Percentiles rank a stretch among this genome's conserved stretches.
Conservation (phyloP, 2,888 invertebrate species). For the Adineta ricciae region DNA sequence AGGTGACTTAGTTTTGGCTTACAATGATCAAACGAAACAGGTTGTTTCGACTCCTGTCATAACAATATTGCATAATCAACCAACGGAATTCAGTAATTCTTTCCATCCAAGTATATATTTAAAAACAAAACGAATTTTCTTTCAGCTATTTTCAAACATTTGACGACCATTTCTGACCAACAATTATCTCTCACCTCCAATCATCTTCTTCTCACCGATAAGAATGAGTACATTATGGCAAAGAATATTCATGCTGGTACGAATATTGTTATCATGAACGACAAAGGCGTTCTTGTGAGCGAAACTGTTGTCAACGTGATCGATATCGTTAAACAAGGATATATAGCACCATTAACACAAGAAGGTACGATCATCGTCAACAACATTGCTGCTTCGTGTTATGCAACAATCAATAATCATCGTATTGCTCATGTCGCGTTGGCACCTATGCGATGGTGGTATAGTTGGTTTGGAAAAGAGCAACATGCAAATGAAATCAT, state of each 20-base stretch:
- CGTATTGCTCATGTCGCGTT: constrained; percentile 28
- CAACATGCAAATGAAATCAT: background rate
- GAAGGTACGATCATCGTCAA: constrained; percentile 29
- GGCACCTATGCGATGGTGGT: constrained; percentile 34
- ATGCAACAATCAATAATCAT: constrained; percentile 31
- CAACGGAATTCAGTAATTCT: background rate
- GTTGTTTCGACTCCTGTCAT: background rate
- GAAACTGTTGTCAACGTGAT: background rate
- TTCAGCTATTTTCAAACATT: background rate
- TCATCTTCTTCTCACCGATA: background rate
- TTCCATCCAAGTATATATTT: background rate
- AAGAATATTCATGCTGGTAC: background rate
- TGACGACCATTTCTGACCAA: background rate
- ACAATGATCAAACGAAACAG: background rate
- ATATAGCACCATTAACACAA: constrained; percentile 32
- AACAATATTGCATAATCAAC: background rate
- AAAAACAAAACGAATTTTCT: too few relatives aligned
- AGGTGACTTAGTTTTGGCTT: background rate
- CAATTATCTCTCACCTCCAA: background rate
- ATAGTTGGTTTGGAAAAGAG: background rate
- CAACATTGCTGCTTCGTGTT: constrained; percentile 27
- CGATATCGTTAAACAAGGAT: constrained; percentile 22
- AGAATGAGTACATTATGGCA: background rate
- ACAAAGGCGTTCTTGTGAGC: background rate
- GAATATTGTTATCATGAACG: background rate